phyloP scores from a whole-genome alignment of 2,888 invertebrate species.

The Nesidiocoris tenuis region DNA sequence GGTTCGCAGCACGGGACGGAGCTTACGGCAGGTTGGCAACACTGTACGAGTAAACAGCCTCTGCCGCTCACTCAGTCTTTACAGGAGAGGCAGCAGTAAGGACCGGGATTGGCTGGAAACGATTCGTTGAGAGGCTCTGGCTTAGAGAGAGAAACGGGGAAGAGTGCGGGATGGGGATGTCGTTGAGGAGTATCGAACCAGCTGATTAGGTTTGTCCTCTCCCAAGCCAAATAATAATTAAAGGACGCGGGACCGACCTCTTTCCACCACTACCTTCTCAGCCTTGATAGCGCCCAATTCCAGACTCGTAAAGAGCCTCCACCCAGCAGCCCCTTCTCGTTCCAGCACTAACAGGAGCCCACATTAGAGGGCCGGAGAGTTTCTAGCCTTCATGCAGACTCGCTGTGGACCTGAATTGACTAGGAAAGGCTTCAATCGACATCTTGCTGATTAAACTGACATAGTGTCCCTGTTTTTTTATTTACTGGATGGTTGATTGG shows the following conservation, averaged over 20 bases:
- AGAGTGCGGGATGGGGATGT: background rate
- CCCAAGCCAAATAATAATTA: constrained; percentile 32
- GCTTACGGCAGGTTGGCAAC: too few relatives aligned
- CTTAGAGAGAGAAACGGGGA: background rate
- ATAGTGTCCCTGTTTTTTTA: too few relatives aligned
- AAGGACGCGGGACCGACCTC: background rate
- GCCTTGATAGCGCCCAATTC: background rate
- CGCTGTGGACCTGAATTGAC: too few relatives aligned
- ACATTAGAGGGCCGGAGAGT: background rate
- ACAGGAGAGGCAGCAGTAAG: too few relatives aligned
- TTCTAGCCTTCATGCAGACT: too few relatives aligned
- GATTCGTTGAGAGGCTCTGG: background rate
- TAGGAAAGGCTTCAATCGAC: too few relatives aligned
- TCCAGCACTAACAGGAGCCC: background rate
- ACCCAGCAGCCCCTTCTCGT: background rate
- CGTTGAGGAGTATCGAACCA: constrained; percentile 11
- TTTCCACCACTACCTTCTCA: background rate
- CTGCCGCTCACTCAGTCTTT: too few relatives aligned
- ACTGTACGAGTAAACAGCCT: too few relatives aligned
- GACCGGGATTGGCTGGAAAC: too few relatives aligned
- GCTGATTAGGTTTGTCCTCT: constrained; percentile 29
- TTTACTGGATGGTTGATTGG: too few relatives aligned
- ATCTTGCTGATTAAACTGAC: too few relatives aligned
- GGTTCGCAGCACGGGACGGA: too few relatives aligned
- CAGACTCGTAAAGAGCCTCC: background rate